Evolutionary conservation across 2,888 invertebrate species (phyloP), one percentile per base, ranked within the genome.

Genomic region (Caenorhabditis sp.): DNA sequence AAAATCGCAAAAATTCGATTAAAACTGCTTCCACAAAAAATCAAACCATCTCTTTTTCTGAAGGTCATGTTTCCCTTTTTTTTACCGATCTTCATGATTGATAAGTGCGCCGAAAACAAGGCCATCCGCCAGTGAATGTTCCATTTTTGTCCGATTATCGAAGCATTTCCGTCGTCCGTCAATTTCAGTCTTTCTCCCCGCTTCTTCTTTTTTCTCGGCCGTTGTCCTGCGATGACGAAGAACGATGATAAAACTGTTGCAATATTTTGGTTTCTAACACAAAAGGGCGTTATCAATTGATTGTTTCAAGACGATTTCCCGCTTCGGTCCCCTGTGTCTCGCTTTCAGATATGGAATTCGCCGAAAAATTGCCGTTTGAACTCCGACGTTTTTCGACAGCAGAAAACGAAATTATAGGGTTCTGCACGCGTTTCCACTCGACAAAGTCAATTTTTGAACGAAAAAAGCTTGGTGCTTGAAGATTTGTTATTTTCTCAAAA

Each of bases 21-120:
- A 35, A 35, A 43, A 43, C 15, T 43, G 22, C 8, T 8, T 20
- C n/a, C n/a, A n/a, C n/a, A 17, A 27, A 48, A 50, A 30, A 30
- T 46, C 35, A 35, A 22, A n/a, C 46, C 26, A 27, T 15, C 30
- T 24, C 11, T 24, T n/a, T n/a, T 15, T 4, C 27, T 22, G 15
- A 37, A 15, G 39, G 13, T 50, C 59, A 22, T 22, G 35, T 45
- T 32, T 39, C 20, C 43, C 32, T 20, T 17, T 8, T 30, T 30
- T 46, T 24, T 35, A 0, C 32, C 52, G 52, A 52, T 43, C 52
- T 13, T 50, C 15, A 24, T 46, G 32, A 62, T 52, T 52, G 62
- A 62, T 62, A 52, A 27, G 15, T 2, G 17, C 17, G 22, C 30
- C 20, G 15, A 20, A 26, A 32, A 43, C 30, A 50, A 37, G 50